Conservation (phyloP, 1,140 invertebrate genomes). For the Dendroctonus ponderosae region DNA sequence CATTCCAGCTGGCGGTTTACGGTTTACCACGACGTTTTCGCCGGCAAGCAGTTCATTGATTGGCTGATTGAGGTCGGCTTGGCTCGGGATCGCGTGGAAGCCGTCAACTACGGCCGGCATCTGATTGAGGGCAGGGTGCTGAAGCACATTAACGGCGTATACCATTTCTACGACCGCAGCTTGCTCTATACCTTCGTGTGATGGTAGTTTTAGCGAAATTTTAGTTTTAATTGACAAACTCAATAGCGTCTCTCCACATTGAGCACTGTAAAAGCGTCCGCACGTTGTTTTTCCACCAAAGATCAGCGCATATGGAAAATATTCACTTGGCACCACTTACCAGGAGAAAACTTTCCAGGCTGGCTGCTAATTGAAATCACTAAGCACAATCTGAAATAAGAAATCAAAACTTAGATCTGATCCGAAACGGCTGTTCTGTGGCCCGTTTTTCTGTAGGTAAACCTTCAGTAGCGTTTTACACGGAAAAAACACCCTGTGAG, state of each 20-base stretch:
- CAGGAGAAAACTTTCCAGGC: too few species aligned
- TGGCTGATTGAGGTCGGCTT: slow-evolving; percentile 83
- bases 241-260: background rate
- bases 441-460: too few species aligned
- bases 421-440: too few species aligned
- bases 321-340: too few species aligned
- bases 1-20: slow-evolving; percentile 66
- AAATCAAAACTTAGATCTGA: too few species aligned
- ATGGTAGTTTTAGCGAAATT: background rate
- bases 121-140: slow-evolving; percentile 81
- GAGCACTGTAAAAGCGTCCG: too few species aligned
- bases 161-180: slow-evolving; percentile 77
- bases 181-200: slow-evolving; percentile 65
- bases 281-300: too few species aligned
- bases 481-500: too few species aligned
- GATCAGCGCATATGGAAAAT: too few species aligned
- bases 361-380: too few species aligned
- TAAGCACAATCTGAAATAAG: too few species aligned
- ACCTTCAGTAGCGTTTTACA: too few species aligned
- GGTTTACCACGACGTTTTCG: slow-evolving; percentile 76
- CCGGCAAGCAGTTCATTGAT: slow-evolving; percentile 77
- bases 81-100: slow-evolving; percentile 71
- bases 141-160: slow-evolving; percentile 74
- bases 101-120: slow-evolving; percentile 77
- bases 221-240: background rate